Evolutionary conservation across 2,113 vertebrate species (phyloP).

Genomic region (Xenus cinereus): DNA sequence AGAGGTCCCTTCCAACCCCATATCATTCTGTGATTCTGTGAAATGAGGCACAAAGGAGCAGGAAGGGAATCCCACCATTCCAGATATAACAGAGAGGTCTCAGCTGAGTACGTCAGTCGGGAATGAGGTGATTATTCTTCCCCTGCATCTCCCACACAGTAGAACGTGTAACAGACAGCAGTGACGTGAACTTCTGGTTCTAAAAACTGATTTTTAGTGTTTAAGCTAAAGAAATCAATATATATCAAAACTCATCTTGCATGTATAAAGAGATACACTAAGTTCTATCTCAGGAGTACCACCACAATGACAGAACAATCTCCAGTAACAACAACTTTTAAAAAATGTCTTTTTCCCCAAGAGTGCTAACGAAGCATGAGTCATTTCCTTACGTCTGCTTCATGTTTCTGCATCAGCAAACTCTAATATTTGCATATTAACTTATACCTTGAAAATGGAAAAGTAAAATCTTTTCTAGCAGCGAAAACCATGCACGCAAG

Average conservation of each 20-base stretch:
- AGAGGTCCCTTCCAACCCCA: no score
- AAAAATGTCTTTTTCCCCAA: background rate
- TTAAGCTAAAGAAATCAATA: background rate
- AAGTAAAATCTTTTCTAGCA: background rate
- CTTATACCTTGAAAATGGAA: background rate
- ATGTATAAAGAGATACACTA: background rate
- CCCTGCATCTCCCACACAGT: background rate
- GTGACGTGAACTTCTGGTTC: background rate
- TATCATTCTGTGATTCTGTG: no score
- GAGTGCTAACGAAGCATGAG: background rate
- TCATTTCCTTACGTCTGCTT: background rate
- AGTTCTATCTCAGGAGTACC: background rate
- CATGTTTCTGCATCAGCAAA: background rate
- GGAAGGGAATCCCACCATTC: background rate
- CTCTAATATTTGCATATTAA: background rate
- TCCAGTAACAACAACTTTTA: background rate
- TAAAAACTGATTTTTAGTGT: background rate
- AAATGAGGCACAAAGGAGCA: background rate
- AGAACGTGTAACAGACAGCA: background rate
- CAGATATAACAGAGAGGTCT: background rate
- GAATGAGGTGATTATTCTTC: background rate
- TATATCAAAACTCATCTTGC: background rate
- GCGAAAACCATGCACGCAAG: background rate
- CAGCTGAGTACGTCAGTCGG: background rate
- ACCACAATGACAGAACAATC: background rate